Base-by-base conservation (phyloP, 2,888 invertebrate species). In the Sylvicola fuscatus region DNA sequence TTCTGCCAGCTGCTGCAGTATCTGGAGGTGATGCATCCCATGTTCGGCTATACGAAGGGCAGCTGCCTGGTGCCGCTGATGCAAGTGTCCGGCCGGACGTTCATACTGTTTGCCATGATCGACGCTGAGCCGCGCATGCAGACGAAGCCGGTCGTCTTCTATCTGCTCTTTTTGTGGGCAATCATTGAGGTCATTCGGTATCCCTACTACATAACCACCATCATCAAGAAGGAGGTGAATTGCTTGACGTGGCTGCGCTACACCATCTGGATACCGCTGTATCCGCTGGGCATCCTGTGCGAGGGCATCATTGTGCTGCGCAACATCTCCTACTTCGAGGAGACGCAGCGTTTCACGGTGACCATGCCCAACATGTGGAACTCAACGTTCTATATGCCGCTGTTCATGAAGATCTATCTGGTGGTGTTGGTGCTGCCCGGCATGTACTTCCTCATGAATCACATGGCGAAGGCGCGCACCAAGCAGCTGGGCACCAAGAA, bases 201-300 rank as follows among this genome's bases (percentile, higher is more conserved):
- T 61, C 92, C 92, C 1, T 95, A 78, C 58, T 95, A 95, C 59
- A 75, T 92, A 50, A 64, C 78, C 1, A 77, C 81, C 47, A 58
- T 84, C 1, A 69, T 84, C 48, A 74, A 81, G 38, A 70, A 69
- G 16, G 73, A 84, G 39, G 64, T 81, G 26, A 65, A 68, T 32
- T 47, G 81, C 3, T 55, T 95, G 7, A 92, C 87, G 0, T 95
- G 93, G 93, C 58, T 95, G 3, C 69, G 95, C 12, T 93, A 95
- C 56, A 80, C 84, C 0, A 66, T 87, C 37, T 97, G 93, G 93
- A 84, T 95, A 43, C 76, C 86, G 0, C 64, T 93, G 0, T 95
- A 93, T 56, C 95, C 95, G 0, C 52, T 90, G 28, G 93, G 92
- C 5, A 74, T 90, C 45, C 49, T 87, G 2, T 80, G 83, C 48